Evolutionary conservation across 2,113 vertebrate species (phyloP).

Genomic region (Rhagologus leucostigma): DNA sequence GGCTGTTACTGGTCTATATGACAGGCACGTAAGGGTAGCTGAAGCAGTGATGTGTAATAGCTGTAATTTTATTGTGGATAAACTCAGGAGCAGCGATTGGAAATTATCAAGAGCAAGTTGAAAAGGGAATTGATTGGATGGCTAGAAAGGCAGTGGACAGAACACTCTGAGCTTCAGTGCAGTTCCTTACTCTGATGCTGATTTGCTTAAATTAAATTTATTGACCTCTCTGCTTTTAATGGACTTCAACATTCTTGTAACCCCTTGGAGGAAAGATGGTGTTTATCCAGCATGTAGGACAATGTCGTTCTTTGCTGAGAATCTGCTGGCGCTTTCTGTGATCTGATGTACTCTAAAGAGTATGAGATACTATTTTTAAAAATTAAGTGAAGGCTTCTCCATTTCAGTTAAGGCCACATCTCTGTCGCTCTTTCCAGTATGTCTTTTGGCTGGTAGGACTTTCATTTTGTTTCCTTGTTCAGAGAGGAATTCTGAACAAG

Average conservation of each 20-base stretch:
- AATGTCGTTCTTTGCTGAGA: background rate
- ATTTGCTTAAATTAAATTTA: conserved; percentile 5
- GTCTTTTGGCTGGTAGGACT: background rate
- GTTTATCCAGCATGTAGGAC: background rate
- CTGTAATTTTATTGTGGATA: background rate
- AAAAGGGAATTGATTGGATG: background rate
- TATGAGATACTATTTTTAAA: background rate
- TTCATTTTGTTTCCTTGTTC: background rate
- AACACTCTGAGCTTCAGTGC: background rate
- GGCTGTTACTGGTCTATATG: background rate
- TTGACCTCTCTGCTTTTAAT: background rate
- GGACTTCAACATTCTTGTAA: background rate
- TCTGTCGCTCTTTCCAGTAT: background rate
- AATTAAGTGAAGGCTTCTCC: background rate
- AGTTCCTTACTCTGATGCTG: background rate
- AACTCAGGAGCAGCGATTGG: background rate
- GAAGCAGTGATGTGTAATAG: background rate
- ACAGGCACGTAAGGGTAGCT: background rate
- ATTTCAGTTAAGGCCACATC: background rate
- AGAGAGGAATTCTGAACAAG: background rate
- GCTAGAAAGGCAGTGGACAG: background rate
- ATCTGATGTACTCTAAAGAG: background rate
- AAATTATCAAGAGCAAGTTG: background rate
- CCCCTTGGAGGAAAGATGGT: background rate
- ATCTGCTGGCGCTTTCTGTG: background rate